Evolutionary conservation across 2,113 vertebrate genomes (phyloP).

Genomic region (Oncorhynchus gorbuscha): DNA sequence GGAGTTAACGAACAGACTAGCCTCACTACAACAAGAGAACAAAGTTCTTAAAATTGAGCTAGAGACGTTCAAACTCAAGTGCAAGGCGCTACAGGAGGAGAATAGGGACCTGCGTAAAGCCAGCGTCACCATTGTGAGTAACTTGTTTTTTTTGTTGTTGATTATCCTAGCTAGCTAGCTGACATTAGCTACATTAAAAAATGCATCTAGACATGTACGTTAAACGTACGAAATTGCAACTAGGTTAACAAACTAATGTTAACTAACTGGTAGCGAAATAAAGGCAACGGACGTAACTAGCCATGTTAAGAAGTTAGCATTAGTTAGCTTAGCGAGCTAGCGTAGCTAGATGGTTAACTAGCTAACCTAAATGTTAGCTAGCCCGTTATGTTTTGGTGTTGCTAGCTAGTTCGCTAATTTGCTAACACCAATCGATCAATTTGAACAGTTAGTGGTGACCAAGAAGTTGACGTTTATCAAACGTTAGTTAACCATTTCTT

Average conservation of each 20-base stretch:
- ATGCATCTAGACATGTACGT: not conserved
- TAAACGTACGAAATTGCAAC: constrained; percentile 4
- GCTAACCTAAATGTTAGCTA: not conserved
- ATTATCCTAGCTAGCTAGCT: constrained; percentile 33
- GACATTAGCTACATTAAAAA: not conserved
- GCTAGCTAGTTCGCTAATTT: too few relatives aligned
- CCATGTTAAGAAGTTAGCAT: not conserved
- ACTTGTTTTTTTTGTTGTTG: constrained; percentile 35
- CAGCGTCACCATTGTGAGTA: constrained; percentile 98
- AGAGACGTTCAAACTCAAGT: constrained; percentile 97
- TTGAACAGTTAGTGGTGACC: too few relatives aligned
- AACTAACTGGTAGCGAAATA: too few relatives aligned
- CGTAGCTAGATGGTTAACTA: not conserved
- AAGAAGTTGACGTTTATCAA: too few relatives aligned
- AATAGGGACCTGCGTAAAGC: constrained; percentile 96
- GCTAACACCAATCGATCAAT: too few relatives aligned
- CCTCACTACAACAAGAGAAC: constrained; percentile 95
- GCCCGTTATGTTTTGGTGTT: not conserved
- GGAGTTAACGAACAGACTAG: constrained; percentile 92
- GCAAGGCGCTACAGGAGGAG: constrained; percentile 97
- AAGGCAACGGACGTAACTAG: too few relatives aligned
- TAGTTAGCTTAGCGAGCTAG: not conserved
- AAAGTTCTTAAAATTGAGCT: constrained; percentile 98
- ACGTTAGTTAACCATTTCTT: too few relatives aligned
- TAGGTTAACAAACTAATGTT: not conserved